Evolutionary conservation across 23 tunicate genomes (phyloP).

Genomic region (Botrylloides violaceus): DNA sequence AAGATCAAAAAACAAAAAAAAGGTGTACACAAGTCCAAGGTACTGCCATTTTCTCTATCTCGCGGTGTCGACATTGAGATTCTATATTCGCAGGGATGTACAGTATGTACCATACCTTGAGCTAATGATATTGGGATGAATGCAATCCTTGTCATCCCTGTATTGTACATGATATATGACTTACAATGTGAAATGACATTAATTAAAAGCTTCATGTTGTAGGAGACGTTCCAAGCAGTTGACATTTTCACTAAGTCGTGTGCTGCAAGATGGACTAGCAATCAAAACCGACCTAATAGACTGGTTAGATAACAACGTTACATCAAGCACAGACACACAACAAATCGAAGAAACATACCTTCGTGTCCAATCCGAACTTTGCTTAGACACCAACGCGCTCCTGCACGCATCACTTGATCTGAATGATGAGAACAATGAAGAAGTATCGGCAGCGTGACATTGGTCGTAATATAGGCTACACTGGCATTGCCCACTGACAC

Average conservation of each 20-base stretch:
- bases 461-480: too few species aligned
- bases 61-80: too few species aligned
- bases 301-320: conserved; percentile 17
- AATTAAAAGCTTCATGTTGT: background rate
- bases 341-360: background rate
- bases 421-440: background rate
- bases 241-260: conserved; percentile 40
- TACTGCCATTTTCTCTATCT: too few species aligned
- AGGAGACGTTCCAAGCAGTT: conserved; percentile 15
- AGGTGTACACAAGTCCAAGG: conserved; percentile 11
- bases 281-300: conserved; percentile 8
- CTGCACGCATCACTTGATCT: background rate
- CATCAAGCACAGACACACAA: conserved; percentile 6
- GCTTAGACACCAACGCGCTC: conserved; percentile 14
- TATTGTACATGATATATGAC: too few species aligned
- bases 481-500: too few species aligned
- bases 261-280: conserved; percentile 51
- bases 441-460: too few species aligned
- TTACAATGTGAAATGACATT: too few species aligned
- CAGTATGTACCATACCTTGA: too few species aligned
- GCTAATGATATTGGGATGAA: too few species aligned
- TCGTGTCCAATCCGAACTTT: conserved; percentile 10
- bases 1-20: background rate
- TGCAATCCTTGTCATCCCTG: too few species aligned
- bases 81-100: too few species aligned